Conservation (phyloP, 2,888 invertebrate species). For the Pachliopta kotzebuea region DNA sequence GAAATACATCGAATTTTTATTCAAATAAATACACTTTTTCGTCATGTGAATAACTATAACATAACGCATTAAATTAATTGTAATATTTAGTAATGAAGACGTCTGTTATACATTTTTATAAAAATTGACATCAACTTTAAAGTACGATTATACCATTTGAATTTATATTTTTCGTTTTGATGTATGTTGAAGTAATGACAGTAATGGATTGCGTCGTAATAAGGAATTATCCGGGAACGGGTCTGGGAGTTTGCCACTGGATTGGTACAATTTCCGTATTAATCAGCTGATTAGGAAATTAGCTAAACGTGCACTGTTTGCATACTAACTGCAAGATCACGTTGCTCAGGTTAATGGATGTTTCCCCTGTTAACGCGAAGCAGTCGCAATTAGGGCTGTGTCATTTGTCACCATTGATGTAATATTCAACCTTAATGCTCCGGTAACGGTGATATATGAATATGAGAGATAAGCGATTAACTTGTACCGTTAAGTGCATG, state of each 20-base stretch:
- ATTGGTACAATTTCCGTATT: slow-evolving; percentile 12
- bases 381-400: slow-evolving; percentile 44
- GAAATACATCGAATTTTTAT: not conserved
- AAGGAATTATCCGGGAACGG: not conserved
- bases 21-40: not conserved
- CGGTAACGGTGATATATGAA: slow-evolving; percentile 12
- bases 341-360: slow-evolving; percentile 40
- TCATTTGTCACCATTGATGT: slow-evolving; percentile 13
- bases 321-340: slow-evolving; percentile 33
- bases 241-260: not conserved
- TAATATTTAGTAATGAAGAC: too few species aligned
- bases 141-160: too few species aligned
- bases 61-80: too few species aligned
- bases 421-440: slow-evolving; percentile 14
- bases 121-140: too few species aligned
- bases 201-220: not conserved
- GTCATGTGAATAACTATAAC: too few species aligned
- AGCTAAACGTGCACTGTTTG: slow-evolving; percentile 27
- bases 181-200: not conserved
- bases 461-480: slow-evolving; percentile 9
- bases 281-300: slow-evolving; percentile 25
- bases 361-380: slow-evolving; percentile 41
- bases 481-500: not conserved
- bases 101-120: too few species aligned
- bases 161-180: too few species aligned